phyloP scores from a whole-genome alignment of 1,140 invertebrate genomes.

The Drosophila santomea region DNA sequence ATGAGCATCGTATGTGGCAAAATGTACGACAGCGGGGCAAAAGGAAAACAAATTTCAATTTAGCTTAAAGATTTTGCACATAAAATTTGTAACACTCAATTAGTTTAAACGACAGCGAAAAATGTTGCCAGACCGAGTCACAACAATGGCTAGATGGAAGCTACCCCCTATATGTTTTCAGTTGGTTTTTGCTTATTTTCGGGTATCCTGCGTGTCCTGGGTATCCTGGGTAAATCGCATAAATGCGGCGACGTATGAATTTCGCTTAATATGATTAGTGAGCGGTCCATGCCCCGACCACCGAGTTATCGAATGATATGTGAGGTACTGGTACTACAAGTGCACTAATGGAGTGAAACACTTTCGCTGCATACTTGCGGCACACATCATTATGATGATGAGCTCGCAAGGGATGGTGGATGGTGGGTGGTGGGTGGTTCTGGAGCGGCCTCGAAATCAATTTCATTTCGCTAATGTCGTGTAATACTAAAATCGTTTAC shows the following conservation, averaged over 20 bases:
- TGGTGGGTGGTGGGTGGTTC: slow-evolving; percentile 44
- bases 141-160: slow-evolving; percentile 44
- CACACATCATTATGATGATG: slow-evolving; percentile 60
- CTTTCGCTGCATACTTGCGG: slow-evolving; percentile 78
- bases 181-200: slow-evolving; percentile 25
- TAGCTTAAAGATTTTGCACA: slow-evolving; percentile 82
- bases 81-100: slow-evolving; percentile 84
- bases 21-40: slow-evolving; percentile 49
- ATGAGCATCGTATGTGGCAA: slow-evolving; percentile 59
- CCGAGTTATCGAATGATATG: slow-evolving; percentile 9
- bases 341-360: slow-evolving; percentile 63
- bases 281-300: slow-evolving; percentile 19
- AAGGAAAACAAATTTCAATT: slow-evolving; percentile 80
- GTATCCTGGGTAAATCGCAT: slow-evolving; percentile 65
- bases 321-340: slow-evolving; percentile 56
- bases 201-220: slow-evolving; percentile 19
- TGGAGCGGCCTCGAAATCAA: slow-evolving; percentile 49
- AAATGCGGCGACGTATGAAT: slow-evolving; percentile 83
- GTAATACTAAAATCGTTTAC: slow-evolving; percentile 61
- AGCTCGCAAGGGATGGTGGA: neutral
- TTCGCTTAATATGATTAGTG: slow-evolving; percentile 83
- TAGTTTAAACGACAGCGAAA: slow-evolving; percentile 80
- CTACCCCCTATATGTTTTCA: slow-evolving; percentile 30
- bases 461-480: slow-evolving; percentile 84
- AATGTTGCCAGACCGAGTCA: slow-evolving; percentile 66